These are phyloP conservation scores for Liodrosophila aerea DNA, from an alignment of 2,888 invertebrate genomes.

Conservation along the genomic window DNA sequence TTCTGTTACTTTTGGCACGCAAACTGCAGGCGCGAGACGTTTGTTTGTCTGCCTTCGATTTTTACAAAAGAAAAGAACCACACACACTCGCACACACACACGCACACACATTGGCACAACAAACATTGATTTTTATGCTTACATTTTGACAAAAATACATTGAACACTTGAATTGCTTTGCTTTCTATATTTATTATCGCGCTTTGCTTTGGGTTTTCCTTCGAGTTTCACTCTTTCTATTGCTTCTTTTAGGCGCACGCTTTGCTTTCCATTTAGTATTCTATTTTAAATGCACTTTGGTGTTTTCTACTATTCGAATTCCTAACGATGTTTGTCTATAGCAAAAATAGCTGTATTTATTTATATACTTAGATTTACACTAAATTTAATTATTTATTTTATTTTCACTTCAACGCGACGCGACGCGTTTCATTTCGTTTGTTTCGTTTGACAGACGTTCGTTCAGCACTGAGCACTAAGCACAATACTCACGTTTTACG, in stretches of 20 bases:
- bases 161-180: conserved; percentile 44
- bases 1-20: conserved; percentile 62
- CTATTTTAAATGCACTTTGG: conserved; percentile 68
- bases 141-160: conserved; percentile 44
- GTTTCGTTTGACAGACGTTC: conserved; percentile 59
- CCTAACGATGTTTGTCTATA: conserved; percentile 38
- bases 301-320: conserved; percentile 38
- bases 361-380: conserved; percentile 21
- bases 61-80: conserved; percentile 49
- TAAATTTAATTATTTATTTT: conserved; percentile 23
- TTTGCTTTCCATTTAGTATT: conserved; percentile 11
- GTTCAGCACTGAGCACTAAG: conserved; percentile 40
- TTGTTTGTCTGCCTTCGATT: conserved; percentile 77
- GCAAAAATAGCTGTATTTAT: conserved; percentile 60
- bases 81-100: conserved; percentile 10
- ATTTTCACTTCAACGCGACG: conserved; percentile 45
- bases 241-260: conserved; percentile 35
- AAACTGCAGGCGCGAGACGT: conserved; percentile 43
- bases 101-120: conserved; percentile 16
- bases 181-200: background rate
- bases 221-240: conserved; percentile 29
- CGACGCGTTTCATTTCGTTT: conserved; percentile 57
- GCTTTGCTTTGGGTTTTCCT: background rate
- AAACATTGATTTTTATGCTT: conserved; percentile 59
- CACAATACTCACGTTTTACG: conserved; percentile 14